These are phyloP conservation scores for Pipistrellus kuhlii DNA, from an alignment of 2,797 vertebrate genomes.

Conservation along the genomic window DNA sequence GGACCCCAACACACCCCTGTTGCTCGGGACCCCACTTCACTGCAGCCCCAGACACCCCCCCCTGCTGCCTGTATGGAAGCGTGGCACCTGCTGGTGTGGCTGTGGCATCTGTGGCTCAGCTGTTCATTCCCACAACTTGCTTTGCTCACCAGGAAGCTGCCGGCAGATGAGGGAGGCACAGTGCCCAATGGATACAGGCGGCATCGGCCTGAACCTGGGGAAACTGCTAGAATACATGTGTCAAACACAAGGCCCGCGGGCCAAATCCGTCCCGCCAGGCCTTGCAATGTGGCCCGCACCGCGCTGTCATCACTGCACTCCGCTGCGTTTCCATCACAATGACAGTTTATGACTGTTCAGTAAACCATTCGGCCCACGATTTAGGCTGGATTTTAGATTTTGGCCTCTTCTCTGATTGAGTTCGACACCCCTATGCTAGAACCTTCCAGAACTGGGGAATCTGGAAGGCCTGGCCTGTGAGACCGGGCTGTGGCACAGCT, in stretches of 20 bases:
- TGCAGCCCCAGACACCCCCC: background rate
- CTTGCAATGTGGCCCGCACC: too few species aligned
- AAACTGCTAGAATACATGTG: background rate
- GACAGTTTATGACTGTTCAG: too few species aligned
- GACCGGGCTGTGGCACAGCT: background rate
- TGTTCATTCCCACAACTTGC: conserved; percentile 33
- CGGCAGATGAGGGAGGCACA: background rate
- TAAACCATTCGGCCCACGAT: too few species aligned
- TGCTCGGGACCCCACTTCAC: background rate
- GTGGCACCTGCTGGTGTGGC: background rate
- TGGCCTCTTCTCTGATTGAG: too few species aligned
- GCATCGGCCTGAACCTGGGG: background rate
- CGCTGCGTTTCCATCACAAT: too few species aligned
- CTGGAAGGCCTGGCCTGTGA: background rate
- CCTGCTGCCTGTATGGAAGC: background rate
- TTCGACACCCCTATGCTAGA: too few species aligned
- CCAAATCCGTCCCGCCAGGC: too few species aligned
- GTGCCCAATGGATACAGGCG: background rate
- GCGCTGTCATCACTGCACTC: too few species aligned
- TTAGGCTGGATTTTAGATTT: too few species aligned
- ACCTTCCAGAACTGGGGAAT: background rate
- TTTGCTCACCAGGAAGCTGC: background rate
- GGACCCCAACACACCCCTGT: fast-evolving
- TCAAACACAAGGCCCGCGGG: too few species aligned
- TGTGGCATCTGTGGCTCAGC: background rate